Evolutionary conservation across 2,797 vertebrate genomes (phyloP).

Genomic region (Melopsittacus undulatus): DNA sequence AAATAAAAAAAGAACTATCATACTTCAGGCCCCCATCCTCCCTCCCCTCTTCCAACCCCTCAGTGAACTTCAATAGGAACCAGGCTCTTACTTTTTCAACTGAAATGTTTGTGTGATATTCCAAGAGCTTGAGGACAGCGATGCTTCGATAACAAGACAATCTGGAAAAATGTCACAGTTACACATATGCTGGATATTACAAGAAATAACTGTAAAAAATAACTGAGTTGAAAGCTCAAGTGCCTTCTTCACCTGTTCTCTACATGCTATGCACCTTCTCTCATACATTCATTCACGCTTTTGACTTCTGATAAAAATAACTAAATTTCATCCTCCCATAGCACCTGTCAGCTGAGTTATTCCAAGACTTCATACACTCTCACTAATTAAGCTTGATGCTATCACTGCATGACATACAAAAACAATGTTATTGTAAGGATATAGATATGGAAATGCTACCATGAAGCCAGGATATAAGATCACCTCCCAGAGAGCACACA

Average conservation of each 20-base stretch:
- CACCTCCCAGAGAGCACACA: neutral
- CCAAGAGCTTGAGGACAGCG: slow-evolving; percentile 68
- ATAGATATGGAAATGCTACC: neutral
- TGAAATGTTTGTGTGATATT: slow-evolving; percentile 74
- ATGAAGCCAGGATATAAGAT: neutral
- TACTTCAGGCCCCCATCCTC: neutral
- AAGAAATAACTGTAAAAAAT: neutral
- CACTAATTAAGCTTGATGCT: neutral
- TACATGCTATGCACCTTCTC: neutral
- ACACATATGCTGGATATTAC: slow-evolving; percentile 13
- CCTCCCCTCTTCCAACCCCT: neutral
- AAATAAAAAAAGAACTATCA: neutral
- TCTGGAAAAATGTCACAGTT: slow-evolving; percentile 61
- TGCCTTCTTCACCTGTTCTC: neutral
- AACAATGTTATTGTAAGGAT: neutral
- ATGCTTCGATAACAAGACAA: slow-evolving; percentile 70
- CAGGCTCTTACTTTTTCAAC: slow-evolving; percentile 76
- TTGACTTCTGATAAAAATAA: neutral
- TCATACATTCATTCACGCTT: neutral
- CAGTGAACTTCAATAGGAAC: neutral
- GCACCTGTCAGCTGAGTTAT: neutral
- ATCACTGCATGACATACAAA: neutral
- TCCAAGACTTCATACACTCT: neutral
- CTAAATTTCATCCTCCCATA: neutral
- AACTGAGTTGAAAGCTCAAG: neutral